Evolutionary conservation across 2,113 vertebrate species (phyloP), one percentile per base, ranked within the genome.

Genomic region (Nothobranchius furzeri): DNA sequence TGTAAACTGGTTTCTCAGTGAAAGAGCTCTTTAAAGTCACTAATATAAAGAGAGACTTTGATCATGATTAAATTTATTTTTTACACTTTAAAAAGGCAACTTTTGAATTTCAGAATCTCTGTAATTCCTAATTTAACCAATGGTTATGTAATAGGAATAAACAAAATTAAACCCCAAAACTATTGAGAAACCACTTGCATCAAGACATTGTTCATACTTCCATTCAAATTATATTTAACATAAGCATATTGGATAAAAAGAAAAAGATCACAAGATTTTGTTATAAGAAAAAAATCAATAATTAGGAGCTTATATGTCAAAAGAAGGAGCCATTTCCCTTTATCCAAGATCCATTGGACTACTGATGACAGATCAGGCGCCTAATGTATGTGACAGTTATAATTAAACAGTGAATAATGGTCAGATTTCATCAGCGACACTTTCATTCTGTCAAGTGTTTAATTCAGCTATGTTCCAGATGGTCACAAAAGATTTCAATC

Each of bases 401-500:
- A 79, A 86, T 80, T 62, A 81, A 82, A 74, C 57, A 63, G 62
- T 78, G 60, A 81, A 75, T 74, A 61, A 70, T 83, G 76, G 81
- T 76, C 74, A 80, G 56, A 76, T 81, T 73, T 67, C 13, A 42
- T 76, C 30, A 60, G 73, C 76, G 64, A 79, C 72, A 80, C 40
- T 48, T 24, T 48, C 4, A 69, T 75, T 80, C 52, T 81, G 73
- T 65, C 70, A 85, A 71, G 71, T 70, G 73, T 82, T 81, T 73
- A 84, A 85, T 80, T 75, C 60, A 74, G 83, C 71, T 74, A 64
- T 76, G 75, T 84, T 82, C 78, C 64, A 83, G 55, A 83, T 84
- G 77, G 69, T 82, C 80, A 85, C 56, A 78, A 77, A 80, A 78
- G 61, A 81, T 86, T 75, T 86, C 50, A 78, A 57, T 82, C 76